Evolutionary conservation across 2,888 invertebrate species (phyloP), one percentile per base, ranked within the genome.

Genomic region (Drosophila falleni): DNA sequence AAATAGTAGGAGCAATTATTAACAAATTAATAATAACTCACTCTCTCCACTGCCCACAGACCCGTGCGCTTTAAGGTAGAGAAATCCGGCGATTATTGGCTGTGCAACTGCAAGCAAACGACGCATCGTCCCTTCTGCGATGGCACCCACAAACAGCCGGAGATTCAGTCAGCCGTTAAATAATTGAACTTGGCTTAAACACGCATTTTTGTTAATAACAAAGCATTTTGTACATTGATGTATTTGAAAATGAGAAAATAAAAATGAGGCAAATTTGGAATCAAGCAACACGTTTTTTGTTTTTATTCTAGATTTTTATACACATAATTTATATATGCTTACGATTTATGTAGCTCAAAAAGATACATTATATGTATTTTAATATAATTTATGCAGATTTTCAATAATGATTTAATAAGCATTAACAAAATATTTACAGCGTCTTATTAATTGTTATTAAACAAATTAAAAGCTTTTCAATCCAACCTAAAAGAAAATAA

Each of bases 31-130:
- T 29, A 8, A 13, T 11, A 15, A 13, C 9, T 26, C 13, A 58
- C 15, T 37, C 8, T 10, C 42, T 33, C 33, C n/a, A 10, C n/a
- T 19, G 23, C 6, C 15, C 37, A 23, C 19, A 96, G 95, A 76
- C 99, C 99, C 0, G 93, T 98, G 5, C 93, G 94, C 68, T 98
- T 99, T 90, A 94, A 94, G 78, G 98, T 99, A 1, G 95, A 95
- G 54, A 96, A 98, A 93, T 96, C 96, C 0, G 97, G 97, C 85
- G 97, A 97, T 16, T 98, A 98, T 91, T 98, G 98, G 97, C 93
- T 99, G n/a, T 99, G 99, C 92, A 98, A 98, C 91, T 99, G 99
- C 91, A 99, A 99, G 93, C 98, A 98, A 91, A 98, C 98, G 0
- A 95, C 95, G 53, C 96, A 97, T 80, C 94, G 97, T 76, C 99